Evolutionary conservation across 2,113 vertebrate species (phyloP).

Genomic region (Clinocottus analis): DNA sequence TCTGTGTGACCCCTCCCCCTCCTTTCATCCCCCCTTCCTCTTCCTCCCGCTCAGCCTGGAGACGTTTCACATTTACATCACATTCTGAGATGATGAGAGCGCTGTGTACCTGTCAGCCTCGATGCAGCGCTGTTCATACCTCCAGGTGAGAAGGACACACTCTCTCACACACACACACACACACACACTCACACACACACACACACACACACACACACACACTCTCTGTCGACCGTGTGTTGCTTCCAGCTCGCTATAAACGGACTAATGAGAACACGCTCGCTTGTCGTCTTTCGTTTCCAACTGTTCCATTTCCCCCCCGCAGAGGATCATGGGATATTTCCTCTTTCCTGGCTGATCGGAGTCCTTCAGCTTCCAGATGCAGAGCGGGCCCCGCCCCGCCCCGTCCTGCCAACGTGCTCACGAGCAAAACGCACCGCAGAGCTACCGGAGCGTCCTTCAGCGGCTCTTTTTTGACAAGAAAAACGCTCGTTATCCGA

Average conservation of each 20-base stretch:
- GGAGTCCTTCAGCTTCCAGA: no score
- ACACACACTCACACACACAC: constrained; percentile 15
- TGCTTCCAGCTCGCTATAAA: constrained; percentile 12
- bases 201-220: constrained; percentile 5
- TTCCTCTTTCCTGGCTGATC: not conserved
- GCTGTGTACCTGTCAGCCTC: constrained; percentile 57
- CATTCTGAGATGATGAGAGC: constrained; percentile 63
- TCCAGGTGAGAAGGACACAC: constrained; percentile 50
- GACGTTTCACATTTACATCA: constrained; percentile 62
- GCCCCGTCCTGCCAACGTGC: no score
- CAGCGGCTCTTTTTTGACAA: no score
- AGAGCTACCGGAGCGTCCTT: no score
- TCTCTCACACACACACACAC: not conserved
- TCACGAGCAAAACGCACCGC: no score
- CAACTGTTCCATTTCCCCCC: not conserved
- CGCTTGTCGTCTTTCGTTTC: not conserved
- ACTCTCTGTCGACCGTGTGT: not conserved
- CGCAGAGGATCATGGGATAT: constrained; percentile 33
- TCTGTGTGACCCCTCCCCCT: not conserved
- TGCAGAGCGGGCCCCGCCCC: no score
- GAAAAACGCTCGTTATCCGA: not conserved
- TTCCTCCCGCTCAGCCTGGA: not conserved
- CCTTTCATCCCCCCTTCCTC: no score
- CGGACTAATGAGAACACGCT: constrained; percentile 4
- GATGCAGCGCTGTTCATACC: constrained; percentile 24